These are phyloP conservation scores for Actenoides lindsayi DNA, from an alignment of 2,113 vertebrate genomes.

Conservation along the genomic window DNA sequence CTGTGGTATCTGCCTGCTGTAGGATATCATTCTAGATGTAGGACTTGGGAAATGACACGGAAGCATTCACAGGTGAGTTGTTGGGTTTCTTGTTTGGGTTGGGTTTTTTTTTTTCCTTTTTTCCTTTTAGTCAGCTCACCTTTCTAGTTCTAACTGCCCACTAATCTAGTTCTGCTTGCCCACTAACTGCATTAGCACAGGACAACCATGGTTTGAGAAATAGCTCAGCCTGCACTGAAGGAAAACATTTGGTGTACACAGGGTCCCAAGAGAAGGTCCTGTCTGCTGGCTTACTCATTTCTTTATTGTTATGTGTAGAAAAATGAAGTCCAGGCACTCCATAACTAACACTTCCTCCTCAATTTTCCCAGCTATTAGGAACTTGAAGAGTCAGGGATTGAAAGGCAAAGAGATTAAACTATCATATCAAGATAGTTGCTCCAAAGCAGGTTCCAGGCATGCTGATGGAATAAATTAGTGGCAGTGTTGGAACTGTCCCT, in stretches of 20 bases:
- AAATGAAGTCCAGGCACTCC: constrained; percentile 1
- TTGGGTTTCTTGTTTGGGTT: background rate
- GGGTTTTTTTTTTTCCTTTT: background rate
- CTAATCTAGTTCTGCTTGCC: constrained; percentile 43
- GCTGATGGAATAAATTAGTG: background rate
- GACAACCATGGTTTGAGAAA: constrained; percentile 42
- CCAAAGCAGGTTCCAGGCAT: background rate
- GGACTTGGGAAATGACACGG: background rate
- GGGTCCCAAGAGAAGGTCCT: background rate
- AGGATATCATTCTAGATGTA: background rate
- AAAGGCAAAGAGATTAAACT: background rate
- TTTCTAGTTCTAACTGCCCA: constrained; percentile 33
- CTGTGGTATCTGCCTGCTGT: background rate
- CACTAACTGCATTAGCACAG: constrained; percentile 51
- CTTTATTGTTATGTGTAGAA: background rate
- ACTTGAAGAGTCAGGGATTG: background rate
- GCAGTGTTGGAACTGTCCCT: background rate
- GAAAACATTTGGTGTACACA: constrained; percentile 27
- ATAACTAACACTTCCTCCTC: background rate
- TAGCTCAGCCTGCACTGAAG: background rate
- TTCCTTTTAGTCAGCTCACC: constrained; percentile 23
- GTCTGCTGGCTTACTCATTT: background rate
- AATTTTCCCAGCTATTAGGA: background rate
- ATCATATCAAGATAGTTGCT: background rate
- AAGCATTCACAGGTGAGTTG: background rate